Conservation (phyloP, 1,140 invertebrate genomes). For the Danaus plexippus region DNA sequence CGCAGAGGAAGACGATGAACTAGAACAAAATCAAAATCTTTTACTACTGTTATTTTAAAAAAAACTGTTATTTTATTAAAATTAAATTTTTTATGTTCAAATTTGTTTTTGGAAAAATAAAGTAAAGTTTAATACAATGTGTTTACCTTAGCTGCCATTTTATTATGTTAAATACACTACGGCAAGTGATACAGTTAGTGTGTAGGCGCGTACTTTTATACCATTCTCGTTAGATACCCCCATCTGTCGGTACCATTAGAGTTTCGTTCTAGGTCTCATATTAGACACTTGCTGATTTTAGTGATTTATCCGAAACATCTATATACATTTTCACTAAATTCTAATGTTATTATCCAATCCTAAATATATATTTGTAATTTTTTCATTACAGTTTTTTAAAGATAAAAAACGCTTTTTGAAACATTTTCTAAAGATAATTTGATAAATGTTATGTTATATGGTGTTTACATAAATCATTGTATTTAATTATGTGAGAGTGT, state of each 20-base stretch:
- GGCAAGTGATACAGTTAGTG: conserved; percentile 55
- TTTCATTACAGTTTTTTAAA: too few species aligned
- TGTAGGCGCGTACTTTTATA: conserved; percentile 54
- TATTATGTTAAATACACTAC: conserved; percentile 56
- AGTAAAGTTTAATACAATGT: conserved; percentile 6
- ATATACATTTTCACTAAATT: too few species aligned
- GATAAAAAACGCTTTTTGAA: too few species aligned
- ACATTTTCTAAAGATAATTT: too few species aligned
- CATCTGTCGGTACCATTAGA: conserved; percentile 25
- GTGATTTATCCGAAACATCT: too few species aligned
- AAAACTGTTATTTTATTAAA: conserved; percentile 9
- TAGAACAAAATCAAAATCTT: conserved; percentile 25
- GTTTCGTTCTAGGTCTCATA: conserved; percentile 16
- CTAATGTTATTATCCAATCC: too few species aligned
- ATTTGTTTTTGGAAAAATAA: background rate
- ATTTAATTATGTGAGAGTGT: too few species aligned
- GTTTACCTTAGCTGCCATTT: conserved; percentile 41
- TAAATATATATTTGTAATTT: too few species aligned
- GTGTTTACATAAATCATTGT: too few species aligned
- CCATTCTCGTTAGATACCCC: conserved; percentile 46
- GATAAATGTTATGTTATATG: too few species aligned
- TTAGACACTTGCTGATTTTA: conserved; percentile 5
- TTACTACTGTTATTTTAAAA: background rate
- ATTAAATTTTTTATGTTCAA: conserved; percentile 5
- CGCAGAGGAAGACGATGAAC: conserved; percentile 60